Percentiles rank a stretch among this genome's conserved stretches.
Conservation (phyloP, 2,888 invertebrate genomes). For the Blastobasis lacticolella region DNA sequence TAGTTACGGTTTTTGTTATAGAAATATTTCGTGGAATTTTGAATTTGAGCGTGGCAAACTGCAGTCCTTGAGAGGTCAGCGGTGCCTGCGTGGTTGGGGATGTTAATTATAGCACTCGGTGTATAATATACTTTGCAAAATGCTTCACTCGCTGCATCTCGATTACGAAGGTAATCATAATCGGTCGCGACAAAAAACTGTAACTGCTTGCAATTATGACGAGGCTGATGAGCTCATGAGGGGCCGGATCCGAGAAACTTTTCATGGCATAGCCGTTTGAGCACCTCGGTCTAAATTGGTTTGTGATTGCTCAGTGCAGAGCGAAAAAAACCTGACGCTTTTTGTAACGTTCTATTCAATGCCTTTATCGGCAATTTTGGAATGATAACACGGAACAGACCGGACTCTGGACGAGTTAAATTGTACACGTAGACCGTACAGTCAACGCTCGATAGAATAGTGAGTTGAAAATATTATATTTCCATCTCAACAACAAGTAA, state of each 20-base stretch:
- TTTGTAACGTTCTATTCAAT: slow-evolving; percentile 20
- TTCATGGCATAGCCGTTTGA: neutral
- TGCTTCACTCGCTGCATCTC: slow-evolving; percentile 37
- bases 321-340: slow-evolving; percentile 13
- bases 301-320: slow-evolving; percentile 1
- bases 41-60: slow-evolving; percentile 35
- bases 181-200: slow-evolving; percentile 38
- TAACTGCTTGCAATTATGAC: slow-evolving; percentile 27
- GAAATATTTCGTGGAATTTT: slow-evolving; percentile 39
- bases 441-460: too few relatives aligned
- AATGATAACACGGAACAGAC: slow-evolving; percentile 27
- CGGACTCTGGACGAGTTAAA: slow-evolving; percentile 5
- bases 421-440: slow-evolving; percentile 2
- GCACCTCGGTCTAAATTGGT: neutral
- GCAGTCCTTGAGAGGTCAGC: slow-evolving; percentile 47
- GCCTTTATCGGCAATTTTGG: slow-evolving; percentile 21
- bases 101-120: slow-evolving; percentile 47
- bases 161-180: slow-evolving; percentile 44
- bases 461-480: too few relatives aligned
- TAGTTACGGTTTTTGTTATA: slow-evolving; percentile 27
- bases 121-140: slow-evolving; percentile 52
- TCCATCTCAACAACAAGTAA: too few relatives aligned
- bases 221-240: slow-evolving; percentile 15
- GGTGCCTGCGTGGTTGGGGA: slow-evolving; percentile 24
- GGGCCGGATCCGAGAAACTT: slow-evolving; percentile 1